Evolutionary conservation across 1,140 invertebrate genomes (phyloP), one percentile per base, ranked within the genome.

Genomic region (Drosophila watanabei): DNA sequence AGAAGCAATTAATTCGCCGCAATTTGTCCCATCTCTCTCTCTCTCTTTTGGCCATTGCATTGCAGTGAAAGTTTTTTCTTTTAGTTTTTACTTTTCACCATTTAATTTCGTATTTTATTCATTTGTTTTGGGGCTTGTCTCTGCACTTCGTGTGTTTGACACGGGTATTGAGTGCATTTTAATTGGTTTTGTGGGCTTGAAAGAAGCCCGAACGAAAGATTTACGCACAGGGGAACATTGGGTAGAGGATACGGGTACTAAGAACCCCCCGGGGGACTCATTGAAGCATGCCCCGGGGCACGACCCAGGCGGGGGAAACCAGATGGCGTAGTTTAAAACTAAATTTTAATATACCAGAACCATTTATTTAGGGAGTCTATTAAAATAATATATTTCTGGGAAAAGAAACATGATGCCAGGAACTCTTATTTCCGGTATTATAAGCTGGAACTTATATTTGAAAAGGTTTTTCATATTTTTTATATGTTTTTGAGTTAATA

Each of bases 1-100:
- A 90, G 86, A 90, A 90, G 81, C 87, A 82, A 82, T 90, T 89
- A 86, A 85, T 82, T 75, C 60, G 75, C 75, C 51, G 43, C 88
- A 73, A 90, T 78, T 83, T 86, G 45, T 79, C 60, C 72, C 48
- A 64, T 45, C 59, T 45, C 58, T 59, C 63, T 51, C 57, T 48
- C 18, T 48, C 20, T 24, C 18, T 48, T 13, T 24, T 79, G 54
- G 30, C n/a, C n/a, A 37, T 51, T 56, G 20, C 32, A 46, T 48
- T 59, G 57, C 65, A 90, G 86, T 90, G 86, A 90, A 90, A 90
- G 86, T 89, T 87, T 81, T 71, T 37, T 39, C 10, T 20, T 51
- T 62, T 43, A 18, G 30, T 28, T 65, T 76, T 80, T 54, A 77
- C 77, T 70, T 77, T 58, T 54, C 20, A 59, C 63, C 64, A 79